These are phyloP conservation scores for Meghimatium bilineatum DNA, from an alignment of 2,888 invertebrate species.

Conservation along the genomic window DNA sequence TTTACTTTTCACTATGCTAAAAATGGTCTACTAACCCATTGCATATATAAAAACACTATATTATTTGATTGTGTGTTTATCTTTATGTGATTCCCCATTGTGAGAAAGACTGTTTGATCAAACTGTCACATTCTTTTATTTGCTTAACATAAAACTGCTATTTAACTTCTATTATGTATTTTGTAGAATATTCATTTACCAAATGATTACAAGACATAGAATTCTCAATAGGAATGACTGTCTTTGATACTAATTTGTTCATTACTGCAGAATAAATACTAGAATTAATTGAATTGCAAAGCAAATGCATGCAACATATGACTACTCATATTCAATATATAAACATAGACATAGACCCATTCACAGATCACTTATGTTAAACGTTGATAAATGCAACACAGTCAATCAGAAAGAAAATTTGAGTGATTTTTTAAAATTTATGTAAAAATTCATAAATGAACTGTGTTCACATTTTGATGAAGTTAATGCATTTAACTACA, in stretches of 20 bases:
- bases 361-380: not conserved
- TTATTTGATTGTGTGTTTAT: no score
- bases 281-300: not conserved
- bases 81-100: no score
- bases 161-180: no score
- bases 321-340: not conserved
- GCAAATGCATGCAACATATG: slow-evolving; percentile 14
- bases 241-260: slow-evolving; percentile 17
- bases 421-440: not conserved
- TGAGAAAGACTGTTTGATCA: no score
- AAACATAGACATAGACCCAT: not conserved
- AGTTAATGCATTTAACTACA: slow-evolving; percentile 16
- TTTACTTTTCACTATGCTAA: no score
- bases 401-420: not conserved
- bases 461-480: slow-evolving; percentile 1
- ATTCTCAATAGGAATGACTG: not conserved
- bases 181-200: not conserved
- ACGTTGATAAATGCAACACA: not conserved
- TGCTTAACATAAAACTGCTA: no score
- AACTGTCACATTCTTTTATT: no score
- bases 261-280: slow-evolving; percentile 17
- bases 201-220: not conserved
- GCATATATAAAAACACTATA: no score
- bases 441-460: not conserved
- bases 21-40: no score